A percentile compares a stretch with the other conserved stretches of the same genome.
phyloP scores from a whole-genome alignment of 2,888 invertebrate genomes.

The Amphipyra tragopoginis region DNA sequence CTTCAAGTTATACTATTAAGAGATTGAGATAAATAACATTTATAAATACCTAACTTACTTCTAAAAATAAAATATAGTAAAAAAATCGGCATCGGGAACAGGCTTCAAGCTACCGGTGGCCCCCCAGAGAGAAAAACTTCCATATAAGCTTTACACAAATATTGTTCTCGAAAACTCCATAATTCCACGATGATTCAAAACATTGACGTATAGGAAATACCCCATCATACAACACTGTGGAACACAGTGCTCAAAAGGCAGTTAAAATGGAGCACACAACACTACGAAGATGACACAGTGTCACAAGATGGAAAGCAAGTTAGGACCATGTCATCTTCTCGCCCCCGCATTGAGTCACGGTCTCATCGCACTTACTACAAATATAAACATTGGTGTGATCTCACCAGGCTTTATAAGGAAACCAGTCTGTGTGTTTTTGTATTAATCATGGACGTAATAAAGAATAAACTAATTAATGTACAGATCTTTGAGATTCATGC shows the following conservation, averaged over 20 bases:
- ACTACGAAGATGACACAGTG: constrained; percentile 17
- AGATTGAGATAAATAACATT: too few species aligned
- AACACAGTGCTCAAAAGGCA: constrained; percentile 13
- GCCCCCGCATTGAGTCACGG: constrained; percentile 55
- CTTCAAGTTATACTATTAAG: too few species aligned
- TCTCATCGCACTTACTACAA: constrained; percentile 8
- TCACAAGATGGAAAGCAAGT: constrained; percentile 35
- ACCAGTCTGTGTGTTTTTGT: constrained; percentile 28
- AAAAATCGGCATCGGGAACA: too few species aligned
- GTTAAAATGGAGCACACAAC: constrained; percentile 11
- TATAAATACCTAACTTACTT: too few species aligned
- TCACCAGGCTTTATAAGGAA: constrained; percentile 53
- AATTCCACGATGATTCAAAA: constrained; percentile 11
- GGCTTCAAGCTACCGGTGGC: too few species aligned
- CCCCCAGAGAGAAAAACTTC: too few species aligned
- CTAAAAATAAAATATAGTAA: too few species aligned
- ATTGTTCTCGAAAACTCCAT: neutral
- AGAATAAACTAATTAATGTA: constrained; percentile 29
- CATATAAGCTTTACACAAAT: neutral
- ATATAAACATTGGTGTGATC: constrained; percentile 42
- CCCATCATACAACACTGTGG: constrained; percentile 1
- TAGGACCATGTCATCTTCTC: constrained; percentile 44
- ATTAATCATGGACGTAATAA: constrained; percentile 21
- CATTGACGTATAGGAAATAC: constrained; percentile 21
- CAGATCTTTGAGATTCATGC: neutral